Evolutionary conservation across 2,113 vertebrate species (phyloP).

Genomic region (Myrmophylax atrothorax): DNA sequence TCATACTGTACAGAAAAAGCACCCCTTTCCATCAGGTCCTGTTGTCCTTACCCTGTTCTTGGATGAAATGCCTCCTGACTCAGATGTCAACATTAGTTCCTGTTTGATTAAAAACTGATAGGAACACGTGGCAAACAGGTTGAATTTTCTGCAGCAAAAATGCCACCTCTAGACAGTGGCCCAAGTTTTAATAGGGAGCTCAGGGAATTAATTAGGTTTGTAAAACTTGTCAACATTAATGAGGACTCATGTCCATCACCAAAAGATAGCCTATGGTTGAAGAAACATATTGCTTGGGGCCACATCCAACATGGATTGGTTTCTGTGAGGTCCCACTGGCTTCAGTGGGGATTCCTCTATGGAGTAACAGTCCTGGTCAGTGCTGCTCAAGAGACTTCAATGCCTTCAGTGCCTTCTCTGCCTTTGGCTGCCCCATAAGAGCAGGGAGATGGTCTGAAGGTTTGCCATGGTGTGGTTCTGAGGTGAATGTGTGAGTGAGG

Average conservation of each 20-base stretch:
- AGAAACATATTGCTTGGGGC: neutral
- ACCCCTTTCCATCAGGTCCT: neutral
- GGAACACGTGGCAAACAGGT: neutral
- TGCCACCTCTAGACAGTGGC: slow-evolving; percentile 12
- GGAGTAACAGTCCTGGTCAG: neutral
- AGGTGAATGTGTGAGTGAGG: neutral
- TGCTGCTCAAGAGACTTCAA: neutral
- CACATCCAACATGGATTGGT: neutral
- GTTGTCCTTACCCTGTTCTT: neutral
- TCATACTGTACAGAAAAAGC: neutral
- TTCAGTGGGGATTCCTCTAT: neutral
- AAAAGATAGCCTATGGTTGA: neutral
- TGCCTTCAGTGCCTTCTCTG: neutral
- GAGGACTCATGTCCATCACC: neutral
- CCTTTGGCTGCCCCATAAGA: neutral
- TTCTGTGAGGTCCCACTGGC: neutral
- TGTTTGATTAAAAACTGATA: neutral
- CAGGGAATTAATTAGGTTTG: slow-evolving; percentile 66
- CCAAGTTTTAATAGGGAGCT: slow-evolving; percentile 48
- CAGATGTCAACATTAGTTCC: slow-evolving; percentile 3
- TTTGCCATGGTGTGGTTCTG: neutral
- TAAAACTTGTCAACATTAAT: slow-evolving; percentile 47
- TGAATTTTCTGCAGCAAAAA: slow-evolving; percentile 2
- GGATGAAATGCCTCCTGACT: neutral
- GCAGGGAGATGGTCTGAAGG: neutral